Conservation (phyloP, 1,140 invertebrate species). For the Procambarus clarkii region DNA sequence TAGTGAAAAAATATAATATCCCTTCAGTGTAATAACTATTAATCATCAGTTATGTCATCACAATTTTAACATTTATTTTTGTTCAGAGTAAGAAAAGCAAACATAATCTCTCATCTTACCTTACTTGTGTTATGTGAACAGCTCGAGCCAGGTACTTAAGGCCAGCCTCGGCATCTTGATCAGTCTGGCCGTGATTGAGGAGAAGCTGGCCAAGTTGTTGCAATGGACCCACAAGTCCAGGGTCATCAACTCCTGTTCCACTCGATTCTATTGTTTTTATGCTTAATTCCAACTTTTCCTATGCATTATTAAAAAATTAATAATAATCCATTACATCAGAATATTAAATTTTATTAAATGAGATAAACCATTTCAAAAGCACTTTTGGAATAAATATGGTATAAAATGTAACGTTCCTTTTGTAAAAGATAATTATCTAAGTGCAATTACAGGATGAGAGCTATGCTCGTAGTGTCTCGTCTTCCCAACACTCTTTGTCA, state of each 20-base stretch:
- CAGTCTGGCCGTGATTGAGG: slow-evolving; percentile 7
- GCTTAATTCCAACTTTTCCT: slow-evolving; percentile 56
- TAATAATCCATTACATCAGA: no score
- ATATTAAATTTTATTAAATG: no score
- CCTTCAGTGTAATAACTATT: neutral
- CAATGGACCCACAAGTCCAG: slow-evolving; percentile 41
- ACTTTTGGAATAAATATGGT: no score
- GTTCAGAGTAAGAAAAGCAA: neutral
- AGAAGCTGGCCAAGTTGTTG: slow-evolving; percentile 56
- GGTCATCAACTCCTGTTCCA: slow-evolving; percentile 49
- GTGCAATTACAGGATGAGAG: no score
- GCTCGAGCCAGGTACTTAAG: slow-evolving; percentile 39
- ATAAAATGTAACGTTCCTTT: no score
- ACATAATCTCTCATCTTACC: slow-evolving; percentile 16
- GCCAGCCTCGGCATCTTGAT: slow-evolving; percentile 21
- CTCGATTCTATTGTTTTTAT: slow-evolving; percentile 33
- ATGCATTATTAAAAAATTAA: neutral
- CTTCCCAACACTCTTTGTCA: no score
- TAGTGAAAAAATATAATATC: neutral
- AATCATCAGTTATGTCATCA: no score
- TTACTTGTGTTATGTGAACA: slow-evolving; percentile 61
- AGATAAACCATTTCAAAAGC: no score
- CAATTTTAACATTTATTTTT: no score
- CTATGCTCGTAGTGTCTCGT: no score
- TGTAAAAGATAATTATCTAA: no score